These are phyloP conservation scores for Poeciliopsis prolifica DNA, from an alignment of 2,113 vertebrate genomes.

Conservation along the genomic window DNA sequence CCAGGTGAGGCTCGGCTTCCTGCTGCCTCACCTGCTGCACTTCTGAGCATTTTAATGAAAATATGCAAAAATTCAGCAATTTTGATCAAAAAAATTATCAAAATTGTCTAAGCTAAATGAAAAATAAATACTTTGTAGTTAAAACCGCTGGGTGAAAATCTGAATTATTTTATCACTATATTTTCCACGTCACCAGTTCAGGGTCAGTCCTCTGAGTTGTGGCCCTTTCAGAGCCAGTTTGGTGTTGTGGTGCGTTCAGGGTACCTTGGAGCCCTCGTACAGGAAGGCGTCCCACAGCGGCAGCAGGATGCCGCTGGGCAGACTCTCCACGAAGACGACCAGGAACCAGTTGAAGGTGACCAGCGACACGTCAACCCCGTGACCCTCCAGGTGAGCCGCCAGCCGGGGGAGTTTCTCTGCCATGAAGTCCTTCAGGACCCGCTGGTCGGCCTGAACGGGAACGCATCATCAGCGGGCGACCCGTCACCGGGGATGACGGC, in stretches of 20 bases:
- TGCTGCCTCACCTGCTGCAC: no score
- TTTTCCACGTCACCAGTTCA: no score
- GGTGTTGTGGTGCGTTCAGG: background rate
- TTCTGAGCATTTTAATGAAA: no score
- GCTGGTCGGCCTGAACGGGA: conserved; percentile 87
- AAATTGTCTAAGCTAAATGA: no score
- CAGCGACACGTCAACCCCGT: conserved; percentile 87
- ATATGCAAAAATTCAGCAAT: no score
- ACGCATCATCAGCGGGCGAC: background rate
- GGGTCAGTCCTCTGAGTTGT: background rate
- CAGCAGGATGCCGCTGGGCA: conserved; percentile 90
- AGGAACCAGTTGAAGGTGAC: conserved; percentile 97
- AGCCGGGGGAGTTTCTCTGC: conserved; percentile 90
- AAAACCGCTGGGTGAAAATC: no score
- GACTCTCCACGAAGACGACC: conserved; percentile 90
- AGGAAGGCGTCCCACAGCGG: conserved; percentile 94
- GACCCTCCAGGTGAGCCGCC: conserved; percentile 84
- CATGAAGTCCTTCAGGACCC: conserved; percentile 92
- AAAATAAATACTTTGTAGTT: no score
- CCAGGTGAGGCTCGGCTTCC: no score
- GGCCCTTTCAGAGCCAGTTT: background rate
- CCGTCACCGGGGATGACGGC: no score
- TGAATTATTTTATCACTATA: no score
- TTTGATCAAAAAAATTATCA: no score
- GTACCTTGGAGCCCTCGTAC: conserved; percentile 94